Percentiles rank a stretch among this genome's conserved stretches.
phyloP scores from a whole-genome alignment of 2,888 invertebrate genomes.

The Melanophora roralis region DNA sequence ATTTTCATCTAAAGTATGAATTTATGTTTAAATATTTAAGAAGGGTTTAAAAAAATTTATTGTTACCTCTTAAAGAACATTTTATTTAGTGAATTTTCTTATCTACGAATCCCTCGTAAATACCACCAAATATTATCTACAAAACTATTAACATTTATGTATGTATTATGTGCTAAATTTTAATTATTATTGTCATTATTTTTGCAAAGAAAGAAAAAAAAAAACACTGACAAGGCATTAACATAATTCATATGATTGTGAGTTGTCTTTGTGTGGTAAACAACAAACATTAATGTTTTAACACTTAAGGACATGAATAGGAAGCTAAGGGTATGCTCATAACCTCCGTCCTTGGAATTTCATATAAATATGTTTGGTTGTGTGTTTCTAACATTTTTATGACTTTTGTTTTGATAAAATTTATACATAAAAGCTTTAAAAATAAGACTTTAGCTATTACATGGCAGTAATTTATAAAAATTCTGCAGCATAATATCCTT shows the following conservation, averaged over 20 bases:
- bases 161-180: conserved; percentile 55
- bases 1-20: no score
- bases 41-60: no score
- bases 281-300: neutral
- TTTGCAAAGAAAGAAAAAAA: no score
- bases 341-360: conserved; percentile 31
- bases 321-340: conserved; percentile 24
- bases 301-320: neutral
- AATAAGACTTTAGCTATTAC: conserved; percentile 34
- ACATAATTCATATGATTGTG: conserved; percentile 6
- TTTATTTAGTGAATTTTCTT: no score
- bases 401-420: neutral
- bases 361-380: neutral
- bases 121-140: conserved; percentile 6
- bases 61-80: no score
- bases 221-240: neutral
- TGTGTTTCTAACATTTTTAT: conserved; percentile 4
- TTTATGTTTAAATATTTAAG: no score
- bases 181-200: conserved; percentile 50
- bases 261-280: neutral
- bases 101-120: no score
- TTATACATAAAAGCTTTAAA: neutral
- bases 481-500: no score
- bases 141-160: conserved; percentile 47
- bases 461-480: conserved; percentile 30